These are phyloP conservation scores for Macroramphosus scolopax DNA, from an alignment of 2,797 vertebrate genomes.

Conservation along the genomic window DNA sequence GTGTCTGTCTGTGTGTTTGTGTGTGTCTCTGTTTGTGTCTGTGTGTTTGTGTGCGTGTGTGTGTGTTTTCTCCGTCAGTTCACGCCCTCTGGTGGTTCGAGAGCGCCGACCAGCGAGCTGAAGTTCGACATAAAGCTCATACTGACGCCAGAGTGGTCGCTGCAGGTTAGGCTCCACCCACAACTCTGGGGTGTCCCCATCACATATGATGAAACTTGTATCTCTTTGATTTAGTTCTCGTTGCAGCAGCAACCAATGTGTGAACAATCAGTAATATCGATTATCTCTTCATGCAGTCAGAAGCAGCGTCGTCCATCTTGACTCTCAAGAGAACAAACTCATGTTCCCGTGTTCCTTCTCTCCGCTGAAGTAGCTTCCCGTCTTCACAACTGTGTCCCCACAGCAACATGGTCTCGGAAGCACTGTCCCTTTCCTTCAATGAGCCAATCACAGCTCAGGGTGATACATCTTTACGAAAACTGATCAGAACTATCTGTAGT, in stretches of 20 bases:
- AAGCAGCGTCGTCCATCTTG: slow-evolving; percentile 81
- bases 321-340: slow-evolving; percentile 83
- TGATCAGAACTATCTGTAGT: too few relatives aligned
- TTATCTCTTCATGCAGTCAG: too few relatives aligned
- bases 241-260: too few relatives aligned
- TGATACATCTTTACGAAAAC: too few relatives aligned
- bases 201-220: too few relatives aligned
- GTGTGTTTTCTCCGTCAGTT: slow-evolving; percentile 68
- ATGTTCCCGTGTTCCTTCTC: slow-evolving; percentile 85
- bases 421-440: background rate
- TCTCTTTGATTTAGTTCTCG: too few relatives aligned
- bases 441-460: background rate
- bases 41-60: background rate
- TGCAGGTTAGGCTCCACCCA: slow-evolving; percentile 86
- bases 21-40: background rate
- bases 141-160: slow-evolving; percentile 87
- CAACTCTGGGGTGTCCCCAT: too few relatives aligned
- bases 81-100: slow-evolving; percentile 89
- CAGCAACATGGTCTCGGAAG: background rate
- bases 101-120: slow-evolving; percentile 81
- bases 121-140: slow-evolving; percentile 81
- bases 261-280: too few relatives aligned
- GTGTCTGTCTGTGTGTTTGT: too few relatives aligned
- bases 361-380: slow-evolving; percentile 78
- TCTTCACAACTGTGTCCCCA: slow-evolving; percentile 5